phyloP scores from a whole-genome alignment of 2,797 vertebrate species.

The Macroramphosus scolopax region DNA sequence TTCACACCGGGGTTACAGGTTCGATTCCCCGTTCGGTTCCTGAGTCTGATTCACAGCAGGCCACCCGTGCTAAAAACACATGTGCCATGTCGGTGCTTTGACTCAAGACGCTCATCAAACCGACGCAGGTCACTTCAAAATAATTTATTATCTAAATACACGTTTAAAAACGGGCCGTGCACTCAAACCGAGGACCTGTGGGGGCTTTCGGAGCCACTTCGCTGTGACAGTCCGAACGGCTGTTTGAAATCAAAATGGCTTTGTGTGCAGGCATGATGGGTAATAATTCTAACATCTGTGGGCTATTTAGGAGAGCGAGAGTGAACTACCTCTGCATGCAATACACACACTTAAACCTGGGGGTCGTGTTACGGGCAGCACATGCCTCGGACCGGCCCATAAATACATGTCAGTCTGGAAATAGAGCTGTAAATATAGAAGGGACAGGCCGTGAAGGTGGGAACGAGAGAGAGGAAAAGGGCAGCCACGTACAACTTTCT shows the following conservation, averaged over 20 bases:
- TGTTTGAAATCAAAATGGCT: constrained; percentile 7
- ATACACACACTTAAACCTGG: constrained; percentile 13
- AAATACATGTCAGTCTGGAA: constrained; percentile 70
- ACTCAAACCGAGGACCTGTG: not conserved
- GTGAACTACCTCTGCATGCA: constrained; percentile 17
- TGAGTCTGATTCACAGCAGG: constrained; percentile 18
- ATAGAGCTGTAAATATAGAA: constrained; percentile 78
- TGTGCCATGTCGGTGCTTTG: constrained; percentile 6
- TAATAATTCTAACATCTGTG: constrained; percentile 64
- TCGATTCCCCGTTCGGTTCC: constrained; percentile 30
- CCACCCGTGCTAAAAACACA: constrained; percentile 22
- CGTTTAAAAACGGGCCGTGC: not conserved
- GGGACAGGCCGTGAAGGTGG: constrained; percentile 40
- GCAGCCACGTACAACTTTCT: constrained; percentile 42
- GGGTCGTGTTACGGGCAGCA: constrained; percentile 60
- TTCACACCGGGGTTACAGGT: constrained; percentile 24
- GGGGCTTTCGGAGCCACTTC: constrained; percentile 4
- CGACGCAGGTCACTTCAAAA: not conserved
- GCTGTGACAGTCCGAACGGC: constrained; percentile 4
- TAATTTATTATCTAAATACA: constrained; percentile 13
- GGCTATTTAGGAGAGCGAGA: constrained; percentile 29
- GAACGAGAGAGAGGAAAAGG: constrained; percentile 54
- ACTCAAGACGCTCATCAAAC: constrained; percentile 17
- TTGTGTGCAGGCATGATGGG: constrained; percentile 21
- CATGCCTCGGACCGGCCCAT: constrained; percentile 54